Evolutionary conservation across 2,888 invertebrate genomes (phyloP), one percentile per base, ranked within the genome.

Genomic region (Agrypnus murinus): DNA sequence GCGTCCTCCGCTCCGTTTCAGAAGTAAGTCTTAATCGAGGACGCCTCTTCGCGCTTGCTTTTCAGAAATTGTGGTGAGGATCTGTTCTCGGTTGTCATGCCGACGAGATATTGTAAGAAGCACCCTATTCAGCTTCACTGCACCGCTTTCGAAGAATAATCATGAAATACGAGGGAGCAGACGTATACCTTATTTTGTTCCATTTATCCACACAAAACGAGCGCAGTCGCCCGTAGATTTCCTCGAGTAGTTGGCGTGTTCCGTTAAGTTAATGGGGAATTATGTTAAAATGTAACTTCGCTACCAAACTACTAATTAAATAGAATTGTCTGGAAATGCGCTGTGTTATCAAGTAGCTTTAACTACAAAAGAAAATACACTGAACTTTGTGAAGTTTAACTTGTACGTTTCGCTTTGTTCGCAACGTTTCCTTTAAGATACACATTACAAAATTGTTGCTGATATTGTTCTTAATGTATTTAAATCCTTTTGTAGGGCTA

Each of bases 11-110:
- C n/a, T n/a, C n/a, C n/a, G n/a, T n/a, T n/a, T n/a, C n/a, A n/a
- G n/a, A n/a, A n/a, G n/a, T n/a, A 60, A 67, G 66, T 67, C 71
- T 71, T 71, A 71, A 67, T 71, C 66, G 71, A n/a, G n/a, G n/a
- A 66, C 71, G 71, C 66, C 66, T 60, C 62, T 70, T 70, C 53
- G 45, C 65, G 48, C 40, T 43, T 40, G 57, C 36, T 57, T 60
- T 70, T 65, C 65, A 58, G 71, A 63, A 67, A n/a, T n/a, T 57
- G 66, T 59, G 71, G 65, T 50, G 62, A 66, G 65, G 65, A 67
- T 71, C 69, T 71, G 71, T 74, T 74, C 75, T 70, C 76, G 74
- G 81, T 82, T 78, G 82, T 81, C 81, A 82, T 82, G 81, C 79
- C 81, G 79, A 82, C 82, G 73, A 65, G 78, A 78, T 80, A 79